Conservation (phyloP, 2,797 vertebrate genomes). For the Mico argentatus region DNA sequence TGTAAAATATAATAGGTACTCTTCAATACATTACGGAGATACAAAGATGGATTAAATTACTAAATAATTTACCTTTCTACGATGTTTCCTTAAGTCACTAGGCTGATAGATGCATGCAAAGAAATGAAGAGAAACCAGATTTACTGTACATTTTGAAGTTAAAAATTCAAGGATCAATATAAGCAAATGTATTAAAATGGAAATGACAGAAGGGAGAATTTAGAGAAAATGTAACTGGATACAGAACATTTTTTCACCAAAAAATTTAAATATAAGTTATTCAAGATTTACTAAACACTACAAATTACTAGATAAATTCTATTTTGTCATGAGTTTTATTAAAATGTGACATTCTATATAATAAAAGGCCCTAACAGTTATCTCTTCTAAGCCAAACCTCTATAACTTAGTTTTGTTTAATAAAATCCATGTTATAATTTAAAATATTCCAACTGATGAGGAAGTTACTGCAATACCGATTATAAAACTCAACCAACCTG, state of each 20-base stretch:
- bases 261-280: background rate
- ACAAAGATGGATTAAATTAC: background rate
- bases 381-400: background rate
- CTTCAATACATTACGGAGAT: background rate
- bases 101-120: slow-evolving; percentile 95
- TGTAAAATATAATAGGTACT: fast-evolving
- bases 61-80: slow-evolving; percentile 95
- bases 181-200: slow-evolving; percentile 60
- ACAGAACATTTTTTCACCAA: background rate
- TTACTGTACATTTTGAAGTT: slow-evolving; percentile 73
- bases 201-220: slow-evolving; percentile 2
- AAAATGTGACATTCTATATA: background rate
- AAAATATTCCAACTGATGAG: background rate
- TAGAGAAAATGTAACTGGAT: background rate
- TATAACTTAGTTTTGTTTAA: background rate
- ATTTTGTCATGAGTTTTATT: background rate
- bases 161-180: slow-evolving; percentile 49
- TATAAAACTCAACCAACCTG: background rate
- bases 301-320: background rate
- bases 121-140: slow-evolving; percentile 83
- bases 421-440: background rate
- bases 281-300: background rate
- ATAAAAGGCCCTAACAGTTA: background rate
- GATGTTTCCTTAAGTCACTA: slow-evolving; percentile 99
- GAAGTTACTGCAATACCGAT: background rate